Evolutionary conservation across 2,888 invertebrate genomes (phyloP).

Genomic region (Trachelus iudaicus): DNA sequence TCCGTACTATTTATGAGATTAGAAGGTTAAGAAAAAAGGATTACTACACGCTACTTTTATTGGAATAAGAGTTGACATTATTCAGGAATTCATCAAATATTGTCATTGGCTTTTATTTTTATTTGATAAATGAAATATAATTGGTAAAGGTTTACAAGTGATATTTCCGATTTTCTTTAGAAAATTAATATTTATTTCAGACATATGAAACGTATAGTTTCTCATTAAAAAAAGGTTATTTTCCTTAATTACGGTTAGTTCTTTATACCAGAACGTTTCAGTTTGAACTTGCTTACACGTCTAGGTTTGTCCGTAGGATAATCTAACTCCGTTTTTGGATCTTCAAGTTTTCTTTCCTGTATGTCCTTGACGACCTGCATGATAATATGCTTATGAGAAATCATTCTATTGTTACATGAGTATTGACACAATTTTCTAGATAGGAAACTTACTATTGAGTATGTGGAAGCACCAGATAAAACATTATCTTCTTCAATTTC

Average conservation of each 20-base stretch:
- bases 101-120: background rate
- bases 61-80: background rate
- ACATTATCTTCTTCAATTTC: slow-evolving; percentile 25
- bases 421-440: background rate
- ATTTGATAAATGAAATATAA: background rate
- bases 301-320: slow-evolving; percentile 26
- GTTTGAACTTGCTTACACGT: slow-evolving; percentile 51
- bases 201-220: background rate
- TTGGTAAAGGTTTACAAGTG: background rate
- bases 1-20: background rate
- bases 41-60: background rate
- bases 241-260: background rate
- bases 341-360: slow-evolving; percentile 37
- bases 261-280: slow-evolving; percentile 35
- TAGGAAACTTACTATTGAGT: slow-evolving; percentile 35
- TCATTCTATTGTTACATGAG: background rate
- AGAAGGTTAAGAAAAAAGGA: background rate
- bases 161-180: background rate
- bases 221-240: background rate
- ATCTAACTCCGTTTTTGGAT: slow-evolving; percentile 3
- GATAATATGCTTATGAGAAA: slow-evolving; percentile 9
- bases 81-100: background rate
- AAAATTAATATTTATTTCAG: background rate
- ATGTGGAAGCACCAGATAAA: slow-evolving; percentile 32
- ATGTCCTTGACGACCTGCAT: slow-evolving; percentile 49